Base-by-base conservation (phyloP, 2,797 vertebrate species). In the Phrynocephalus vlangalii region DNA sequence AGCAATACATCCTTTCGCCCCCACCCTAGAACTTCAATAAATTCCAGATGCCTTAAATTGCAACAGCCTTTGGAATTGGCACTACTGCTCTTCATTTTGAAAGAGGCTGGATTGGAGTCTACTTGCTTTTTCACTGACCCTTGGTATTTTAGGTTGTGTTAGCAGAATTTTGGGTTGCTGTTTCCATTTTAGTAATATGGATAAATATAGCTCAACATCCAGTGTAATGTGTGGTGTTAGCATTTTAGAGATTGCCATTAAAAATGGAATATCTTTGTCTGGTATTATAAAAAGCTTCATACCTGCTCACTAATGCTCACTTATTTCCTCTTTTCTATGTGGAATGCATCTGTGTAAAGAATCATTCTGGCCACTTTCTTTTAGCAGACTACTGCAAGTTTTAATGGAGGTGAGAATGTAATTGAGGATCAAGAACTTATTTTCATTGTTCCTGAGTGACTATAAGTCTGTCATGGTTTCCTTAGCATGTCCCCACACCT, bases 11-110 rank as follows among this genome's bases (percentile, higher is more conserved):
- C 89, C 30, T 93, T 92, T 89, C 60, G 5, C 60, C 18, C 18
- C 60, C 18, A 20, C 13, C 92, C 28, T 92, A 73, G 20, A 94
- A 86, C 16, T 1, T 52, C 87, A 87, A 48, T 83, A 95, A 92
- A 88, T 18, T 84, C 88, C 70, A 94, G 33, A 87, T 92, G 92
- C 87, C 89, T 94, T 93, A 76, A 85, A 89, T 94, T 89, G 90
- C 77, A 89, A 86, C 67, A 83, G 70, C 92, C 60, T 91, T 84
- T 60, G 83, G n/a, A 94, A 90, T 83, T 66, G 87, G 90, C 86
- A 2, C 85, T 90, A 85, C 86, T 56, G n/a, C 85, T 82, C 78
- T 91, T 30, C 50, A 89, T 94, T 91, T 87, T 68, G 85, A 60
- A 93, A 92, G 92, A 52, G 1, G 0, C 86, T 89, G 33, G 33